Percentiles rank a stretch among this genome's conserved stretches.
phyloP scores from a whole-genome alignment of 2,888 invertebrate genomes.

The Eupithecia inturbata region DNA sequence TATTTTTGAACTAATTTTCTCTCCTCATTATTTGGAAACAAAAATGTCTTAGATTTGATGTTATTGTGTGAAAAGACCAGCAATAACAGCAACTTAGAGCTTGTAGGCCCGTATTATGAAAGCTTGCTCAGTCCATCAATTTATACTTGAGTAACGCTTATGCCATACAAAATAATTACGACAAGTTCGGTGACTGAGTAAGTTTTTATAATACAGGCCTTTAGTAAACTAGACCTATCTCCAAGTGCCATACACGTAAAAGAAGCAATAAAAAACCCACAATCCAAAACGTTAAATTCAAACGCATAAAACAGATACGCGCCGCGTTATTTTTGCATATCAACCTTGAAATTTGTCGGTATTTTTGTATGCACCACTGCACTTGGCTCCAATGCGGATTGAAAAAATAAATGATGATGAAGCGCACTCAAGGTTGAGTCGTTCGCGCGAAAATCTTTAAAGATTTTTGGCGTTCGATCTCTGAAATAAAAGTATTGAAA shows the following conservation, averaged over 20 bases:
- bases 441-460: conserved; percentile 7
- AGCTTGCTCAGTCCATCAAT: too few species aligned
- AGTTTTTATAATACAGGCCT: too few species aligned
- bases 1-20: too few species aligned
- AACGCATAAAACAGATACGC: conserved; percentile 35
- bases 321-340: conserved; percentile 62
- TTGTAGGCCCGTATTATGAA: too few species aligned
- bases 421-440: conserved; percentile 28
- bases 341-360: conserved; percentile 70
- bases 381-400: conserved; percentile 59
- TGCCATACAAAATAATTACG: too few species aligned
- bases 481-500: not conserved
- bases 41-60: too few species aligned
- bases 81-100: too few species aligned
- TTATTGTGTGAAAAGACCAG: too few species aligned
- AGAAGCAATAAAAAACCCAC: not conserved
- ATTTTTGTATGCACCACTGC: conserved; percentile 68
- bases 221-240: too few species aligned
- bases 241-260: not conserved
- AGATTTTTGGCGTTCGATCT: not conserved
- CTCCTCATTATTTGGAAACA: too few species aligned
- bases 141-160: too few species aligned
- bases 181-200: too few species aligned
- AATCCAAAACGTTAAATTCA: conserved; percentile 15
- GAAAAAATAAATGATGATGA: conserved; percentile 47